phyloP scores from a whole-genome alignment of 2,797 vertebrate genomes.

The Chromis chromis region DNA sequence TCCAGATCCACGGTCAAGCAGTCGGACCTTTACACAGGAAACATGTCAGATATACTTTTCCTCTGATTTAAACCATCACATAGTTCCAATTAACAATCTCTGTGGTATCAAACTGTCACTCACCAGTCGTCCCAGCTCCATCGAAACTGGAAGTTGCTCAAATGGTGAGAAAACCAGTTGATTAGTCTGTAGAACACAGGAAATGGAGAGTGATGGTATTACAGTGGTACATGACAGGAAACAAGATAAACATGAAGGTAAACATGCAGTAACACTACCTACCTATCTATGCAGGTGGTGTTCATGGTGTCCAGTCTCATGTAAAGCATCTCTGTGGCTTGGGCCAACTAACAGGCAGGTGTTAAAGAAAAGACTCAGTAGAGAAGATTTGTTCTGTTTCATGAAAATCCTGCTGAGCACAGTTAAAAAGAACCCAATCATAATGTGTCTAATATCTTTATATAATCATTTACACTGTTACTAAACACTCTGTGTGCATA shows the following conservation, averaged over 20 bases:
- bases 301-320: slow-evolving; percentile 99
- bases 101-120: slow-evolving; percentile 50
- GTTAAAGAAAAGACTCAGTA: slow-evolving; percentile 79
- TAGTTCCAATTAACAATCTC: fast-evolving
- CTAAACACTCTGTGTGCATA: too few relatives aligned
- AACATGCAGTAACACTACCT: slow-evolving; percentile 77
- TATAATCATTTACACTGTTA: too few relatives aligned
- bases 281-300: slow-evolving; percentile 94
- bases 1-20: slow-evolving; percentile 92
- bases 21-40: slow-evolving; percentile 88
- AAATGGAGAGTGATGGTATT: fast-evolving
- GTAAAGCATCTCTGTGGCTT: slow-evolving; percentile 98
- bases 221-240: neutral
- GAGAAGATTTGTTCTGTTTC: neutral
- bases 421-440: too few relatives aligned
- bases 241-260: too few relatives aligned
- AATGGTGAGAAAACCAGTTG: slow-evolving; percentile 98
- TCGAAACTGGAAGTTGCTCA: slow-evolving; percentile 98
- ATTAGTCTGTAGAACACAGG: slow-evolving; percentile 80
- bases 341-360: slow-evolving; percentile 89
- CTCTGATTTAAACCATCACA: neutral
- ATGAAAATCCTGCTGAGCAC: neutral
- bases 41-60: neutral
- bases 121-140: slow-evolving; percentile 99
- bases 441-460: too few relatives aligned